Base-by-base conservation (phyloP, 2,888 invertebrate species). In the Allophyes oxyacanthae region DNA sequence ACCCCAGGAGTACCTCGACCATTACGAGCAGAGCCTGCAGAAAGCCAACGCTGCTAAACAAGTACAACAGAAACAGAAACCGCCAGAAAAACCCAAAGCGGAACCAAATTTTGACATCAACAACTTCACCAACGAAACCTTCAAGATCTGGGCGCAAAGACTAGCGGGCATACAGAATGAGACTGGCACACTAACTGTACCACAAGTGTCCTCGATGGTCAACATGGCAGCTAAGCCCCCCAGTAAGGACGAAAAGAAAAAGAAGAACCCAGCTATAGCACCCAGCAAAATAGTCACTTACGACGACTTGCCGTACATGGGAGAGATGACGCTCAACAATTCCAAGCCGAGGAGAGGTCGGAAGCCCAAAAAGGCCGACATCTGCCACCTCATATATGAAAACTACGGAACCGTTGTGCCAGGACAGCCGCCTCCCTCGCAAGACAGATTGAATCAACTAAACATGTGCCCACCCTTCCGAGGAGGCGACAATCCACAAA, bases 331-430 rank as follows among this genome's bases (percentile, higher is more conserved):
- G 0, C 87, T 98, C 51, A 98, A 98, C 82, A 97, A 98, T 87
- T 97, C 97, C 10, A 97, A 98, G 75, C 98, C 98, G 0, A 91
- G 98, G 33, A 94, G 98, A 62, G 98, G 98, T 0, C 94, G 98
- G 13, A 98, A 98, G 81, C 98, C 98, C 0, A 98, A 98, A 83
- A 98, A 98, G 86, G 98, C 98, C 0, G 98, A 98, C 81, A 98
- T 98, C 70, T 98, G 98, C 71, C 98, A 98, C 81, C 91, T 98
- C 38, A 98, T 98, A 72, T 98, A 98, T 81, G 98, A 98, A 84
- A 98, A 98, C 85, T 98, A 98, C 83, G 98, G 98, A 2, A 98
- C 97, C 0, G 97, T 98, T 10, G 95, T 97, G 45, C 97, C 97
- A 0, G 97, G 97, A 0, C 96, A 96, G 7, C 97, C 97, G 0